These are phyloP conservation scores for Coleophora deauratella DNA, from an alignment of 2,888 invertebrate species.

Conservation along the genomic window DNA sequence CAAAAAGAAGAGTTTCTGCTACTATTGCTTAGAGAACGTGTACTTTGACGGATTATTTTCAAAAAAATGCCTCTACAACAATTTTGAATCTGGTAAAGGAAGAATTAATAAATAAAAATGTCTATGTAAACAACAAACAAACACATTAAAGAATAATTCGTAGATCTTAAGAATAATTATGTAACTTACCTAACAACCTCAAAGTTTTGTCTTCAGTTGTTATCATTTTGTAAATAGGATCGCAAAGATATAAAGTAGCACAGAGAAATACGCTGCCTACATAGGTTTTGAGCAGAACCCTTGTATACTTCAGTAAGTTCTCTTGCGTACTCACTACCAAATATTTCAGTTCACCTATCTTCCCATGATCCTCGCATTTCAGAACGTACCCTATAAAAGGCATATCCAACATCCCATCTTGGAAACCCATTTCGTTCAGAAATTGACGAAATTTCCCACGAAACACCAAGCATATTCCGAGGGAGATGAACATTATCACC, in stretches of 20 bases:
- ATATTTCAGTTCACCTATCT: conserved; percentile 34
- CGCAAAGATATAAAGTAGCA: conserved; percentile 46
- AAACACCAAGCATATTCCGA: conserved; percentile 45
- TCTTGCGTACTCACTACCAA: conserved; percentile 38
- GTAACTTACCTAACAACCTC: conserved; percentile 45
- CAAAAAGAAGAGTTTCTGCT: no score
- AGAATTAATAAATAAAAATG: no score
- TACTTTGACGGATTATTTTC: no score
- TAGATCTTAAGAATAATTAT: background rate
- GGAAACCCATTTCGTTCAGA: conserved; percentile 31
- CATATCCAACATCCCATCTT: conserved; percentile 33
- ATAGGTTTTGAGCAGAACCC: conserved; percentile 39
- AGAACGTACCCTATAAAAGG: conserved; percentile 37
- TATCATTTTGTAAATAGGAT: conserved; percentile 46
- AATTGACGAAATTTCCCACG: conserved; percentile 40
- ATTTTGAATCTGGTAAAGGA: no score
- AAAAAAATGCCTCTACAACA: no score
- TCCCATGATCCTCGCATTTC: conserved; percentile 20
- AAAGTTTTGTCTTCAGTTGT: conserved; percentile 35
- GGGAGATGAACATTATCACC: conserved; percentile 49
- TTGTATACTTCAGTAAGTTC: conserved; percentile 37
- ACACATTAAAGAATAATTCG: background rate
- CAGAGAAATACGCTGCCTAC: conserved; percentile 37
- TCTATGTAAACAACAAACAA: background rate
- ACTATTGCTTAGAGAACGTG: no score